A percentile compares a stretch with the other conserved stretches of the same genome.
phyloP scores from a whole-genome alignment of 2,797 vertebrate species.

The Myotis planiceps region DNA sequence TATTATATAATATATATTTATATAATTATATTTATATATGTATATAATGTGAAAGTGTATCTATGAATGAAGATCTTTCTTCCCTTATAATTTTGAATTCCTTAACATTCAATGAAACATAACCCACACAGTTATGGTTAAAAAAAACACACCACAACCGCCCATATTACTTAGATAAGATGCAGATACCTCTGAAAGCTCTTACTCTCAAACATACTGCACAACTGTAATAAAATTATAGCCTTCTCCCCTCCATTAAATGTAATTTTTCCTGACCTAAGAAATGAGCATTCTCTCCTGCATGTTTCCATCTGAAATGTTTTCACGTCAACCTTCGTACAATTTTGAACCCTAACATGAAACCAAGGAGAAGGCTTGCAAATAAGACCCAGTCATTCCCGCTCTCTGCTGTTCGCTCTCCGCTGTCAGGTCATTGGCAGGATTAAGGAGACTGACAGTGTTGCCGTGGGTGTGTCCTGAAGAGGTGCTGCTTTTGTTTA shows the following conservation, averaged over 20 bases:
- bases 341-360: not conserved
- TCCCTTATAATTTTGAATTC: constrained; percentile 37
- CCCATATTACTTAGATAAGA: not conserved
- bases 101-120: not conserved
- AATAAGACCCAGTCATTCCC: rapidly evolving
- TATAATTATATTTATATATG: too few relatives aligned
- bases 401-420: not conserved
- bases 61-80: not conserved
- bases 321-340: constrained; percentile 8
- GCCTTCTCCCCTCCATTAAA: not conserved
- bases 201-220: not conserved
- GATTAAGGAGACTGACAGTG: not conserved
- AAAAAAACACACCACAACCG: not conserved
- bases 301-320: constrained; percentile 34
- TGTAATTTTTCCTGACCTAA: constrained; percentile 2
- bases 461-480: not conserved
- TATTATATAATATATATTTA: too few relatives aligned
- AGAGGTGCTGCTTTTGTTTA: not conserved
- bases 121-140: not conserved
- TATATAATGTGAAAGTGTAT: not conserved
- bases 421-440: too few relatives aligned
- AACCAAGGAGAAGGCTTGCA: not conserved
- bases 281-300: not conserved
- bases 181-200: constrained; percentile 22
- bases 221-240: constrained; percentile 20